Base-by-base conservation (phyloP, 2,797 vertebrate genomes). In the Argyrosomus regius region DNA sequence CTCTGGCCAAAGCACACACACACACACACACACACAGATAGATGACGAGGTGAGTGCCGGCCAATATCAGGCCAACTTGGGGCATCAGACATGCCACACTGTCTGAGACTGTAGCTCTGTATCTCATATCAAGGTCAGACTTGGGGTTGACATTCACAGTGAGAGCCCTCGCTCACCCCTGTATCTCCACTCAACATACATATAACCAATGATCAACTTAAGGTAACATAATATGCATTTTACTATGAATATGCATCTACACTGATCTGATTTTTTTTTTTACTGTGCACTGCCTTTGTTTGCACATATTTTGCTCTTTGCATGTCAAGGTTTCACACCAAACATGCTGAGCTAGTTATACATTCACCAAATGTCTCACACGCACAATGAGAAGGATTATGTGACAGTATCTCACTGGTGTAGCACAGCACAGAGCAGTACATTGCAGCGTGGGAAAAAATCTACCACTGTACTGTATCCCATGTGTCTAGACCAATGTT, bases 41-140 rank as follows among this genome's bases (percentile, higher is more conserved):
- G 67, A 88, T 80, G 80, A 65, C 39, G 63, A 85, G 81, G 87
- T 78, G 89, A 86, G 80, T 84, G 88, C 85, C 87, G 92, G 83
- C 72, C 77, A 8, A 57, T 88, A 88, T 81, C 73, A 65, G 84
- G 87, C 84, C 89, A 89, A 78, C 81, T 58, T 87, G 85, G 77
- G 78, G 75, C 86, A 83, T 87, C 81, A 83, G 84, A 82, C 86
- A 56, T 91, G 83, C 85, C 87, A 91, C 84, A 82, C 81, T 84
- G 92, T 93, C 91, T 92, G 84, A 84, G 91, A 91, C 88, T 48
- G 87, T 82, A 66, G 83, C 65, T 28, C 39, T 31, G 70, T 78
- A 89, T 91, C 86, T 91, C 71, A 73, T 90, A 82, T 91, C 86
- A 91, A 88, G 84, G 89, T 92, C 89, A 80, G 60, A 73, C 28